phyloP scores from a whole-genome alignment of 2,797 vertebrate genomes.

The Monodelphis domestica region DNA sequence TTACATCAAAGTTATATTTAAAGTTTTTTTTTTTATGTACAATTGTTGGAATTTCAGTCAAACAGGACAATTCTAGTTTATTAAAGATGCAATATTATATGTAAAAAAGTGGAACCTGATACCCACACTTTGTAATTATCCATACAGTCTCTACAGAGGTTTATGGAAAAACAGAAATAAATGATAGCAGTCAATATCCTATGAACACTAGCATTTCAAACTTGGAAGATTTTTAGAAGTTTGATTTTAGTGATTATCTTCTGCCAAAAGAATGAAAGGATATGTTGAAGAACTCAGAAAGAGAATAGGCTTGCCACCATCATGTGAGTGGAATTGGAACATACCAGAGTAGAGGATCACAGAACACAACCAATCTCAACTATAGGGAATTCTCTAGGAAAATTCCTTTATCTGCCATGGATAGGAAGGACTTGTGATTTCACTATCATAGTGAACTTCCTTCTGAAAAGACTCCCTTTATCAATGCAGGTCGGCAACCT shows the following conservation, averaged over 20 bases:
- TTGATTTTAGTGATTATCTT: not conserved
- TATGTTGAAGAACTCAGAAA: not conserved
- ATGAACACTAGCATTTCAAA: too few species aligned
- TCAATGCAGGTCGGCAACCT: not conserved
- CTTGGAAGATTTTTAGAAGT: not conserved
- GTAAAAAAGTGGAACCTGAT: not conserved
- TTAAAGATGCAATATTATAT: not conserved
- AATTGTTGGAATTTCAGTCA: too few species aligned
- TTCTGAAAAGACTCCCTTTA: not conserved
- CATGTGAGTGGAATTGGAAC: not conserved
- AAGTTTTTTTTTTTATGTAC: not conserved
- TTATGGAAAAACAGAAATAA: not conserved
- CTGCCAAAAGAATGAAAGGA: not conserved
- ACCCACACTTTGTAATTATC: too few species aligned
- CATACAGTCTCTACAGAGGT: too few species aligned
- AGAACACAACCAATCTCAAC: not conserved
- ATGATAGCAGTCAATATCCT: not conserved
- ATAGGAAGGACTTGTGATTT: not conserved
- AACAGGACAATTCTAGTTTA: not conserved
- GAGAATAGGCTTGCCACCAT: not conserved
- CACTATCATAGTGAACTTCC: not conserved
- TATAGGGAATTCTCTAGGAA: not conserved
- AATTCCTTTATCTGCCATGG: not conserved
- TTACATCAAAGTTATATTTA: not conserved
- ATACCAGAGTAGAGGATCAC: too few species aligned